Conservation (phyloP, 1,140 invertebrate genomes). For the Apis dorsata region DNA sequence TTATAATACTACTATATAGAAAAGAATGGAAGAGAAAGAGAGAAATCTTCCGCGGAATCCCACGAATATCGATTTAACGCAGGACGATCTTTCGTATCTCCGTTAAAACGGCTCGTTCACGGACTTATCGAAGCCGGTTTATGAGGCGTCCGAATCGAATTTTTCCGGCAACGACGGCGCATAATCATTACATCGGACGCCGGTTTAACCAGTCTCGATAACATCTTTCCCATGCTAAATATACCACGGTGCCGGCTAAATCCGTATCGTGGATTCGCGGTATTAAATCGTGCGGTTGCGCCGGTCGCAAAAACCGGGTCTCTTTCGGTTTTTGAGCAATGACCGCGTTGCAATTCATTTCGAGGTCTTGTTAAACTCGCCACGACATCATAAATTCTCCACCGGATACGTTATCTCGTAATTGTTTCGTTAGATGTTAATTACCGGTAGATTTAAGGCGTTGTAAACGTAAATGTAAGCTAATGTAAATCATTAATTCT, state of each 20-base stretch:
- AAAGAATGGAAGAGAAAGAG: background rate
- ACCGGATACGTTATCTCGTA: background rate
- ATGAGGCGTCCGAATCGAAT: slow-evolving; percentile 69
- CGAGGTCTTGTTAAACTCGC: background rate
- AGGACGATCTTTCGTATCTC: slow-evolving; percentile 56
- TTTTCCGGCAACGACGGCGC: slow-evolving; percentile 59
- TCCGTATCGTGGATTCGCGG: slow-evolving; percentile 66
- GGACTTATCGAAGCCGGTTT: slow-evolving; percentile 71
- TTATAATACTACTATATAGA: background rate
- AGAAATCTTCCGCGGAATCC: slow-evolving; percentile 41
- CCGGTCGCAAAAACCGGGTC: slow-evolving; percentile 31
- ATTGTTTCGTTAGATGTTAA: background rate
- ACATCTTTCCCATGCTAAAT: slow-evolving; percentile 73
- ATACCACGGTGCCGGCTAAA: slow-evolving; percentile 70
- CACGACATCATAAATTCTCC: background rate
- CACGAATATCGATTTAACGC: slow-evolving; percentile 44
- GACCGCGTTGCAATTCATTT: slow-evolving; percentile 22
- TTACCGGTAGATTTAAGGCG: background rate
- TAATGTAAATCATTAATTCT: no score
- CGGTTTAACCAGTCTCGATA: slow-evolving; percentile 75
- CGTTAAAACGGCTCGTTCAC: slow-evolving; percentile 66
- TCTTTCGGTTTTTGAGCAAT: background rate
- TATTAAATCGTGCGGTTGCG: slow-evolving; percentile 47
- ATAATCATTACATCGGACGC: slow-evolving; percentile 74
- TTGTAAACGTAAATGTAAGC: background rate